Evolutionary conservation across 2,888 invertebrate species (phyloP).

Genomic region (Camponotus fellah): DNA sequence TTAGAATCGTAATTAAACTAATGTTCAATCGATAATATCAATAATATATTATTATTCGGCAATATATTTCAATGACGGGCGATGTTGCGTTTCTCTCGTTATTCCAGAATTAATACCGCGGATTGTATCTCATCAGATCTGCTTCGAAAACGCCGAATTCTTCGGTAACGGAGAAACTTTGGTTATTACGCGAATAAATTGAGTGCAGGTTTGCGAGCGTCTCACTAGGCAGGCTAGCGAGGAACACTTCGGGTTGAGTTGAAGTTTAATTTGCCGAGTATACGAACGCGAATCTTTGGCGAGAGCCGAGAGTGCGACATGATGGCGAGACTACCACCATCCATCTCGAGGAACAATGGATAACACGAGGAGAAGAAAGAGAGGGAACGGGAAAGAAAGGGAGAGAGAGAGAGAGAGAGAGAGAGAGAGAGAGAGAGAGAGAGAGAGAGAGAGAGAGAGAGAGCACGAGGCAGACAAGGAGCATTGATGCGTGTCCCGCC

Average conservation of each 20-base stretch:
- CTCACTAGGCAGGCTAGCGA: not conserved
- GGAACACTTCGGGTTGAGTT: constrained; percentile 10
- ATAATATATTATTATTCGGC: not conserved
- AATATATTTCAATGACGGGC: not conserved
- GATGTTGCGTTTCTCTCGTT: not conserved
- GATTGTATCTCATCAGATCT: not conserved
- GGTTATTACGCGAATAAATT: constrained; percentile 45
- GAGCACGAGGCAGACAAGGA: constrained; percentile 8
- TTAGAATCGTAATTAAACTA: not conserved
- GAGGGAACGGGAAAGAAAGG: constrained; percentile 6
- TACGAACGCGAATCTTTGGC: constrained; percentile 5
- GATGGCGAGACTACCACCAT: not conserved
- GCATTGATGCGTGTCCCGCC: constrained; percentile 53
- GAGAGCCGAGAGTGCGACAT: constrained; percentile 4
- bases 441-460: constrained; percentile 9
- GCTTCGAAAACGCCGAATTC: constrained; percentile 27
- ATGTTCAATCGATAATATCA: not conserved
- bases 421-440: not conserved
- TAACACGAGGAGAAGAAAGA: constrained; percentile 24
- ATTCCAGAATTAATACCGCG: constrained; percentile 8
- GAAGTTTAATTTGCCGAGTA: constrained; percentile 46
- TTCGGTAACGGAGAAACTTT: constrained; percentile 31
- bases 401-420: too few relatives aligned
- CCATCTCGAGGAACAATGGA: constrained; percentile 29
- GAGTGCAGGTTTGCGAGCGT: not conserved